Conservation (phyloP, 2,113 vertebrate genomes). For the Sylvilagus bachmani region DNA sequence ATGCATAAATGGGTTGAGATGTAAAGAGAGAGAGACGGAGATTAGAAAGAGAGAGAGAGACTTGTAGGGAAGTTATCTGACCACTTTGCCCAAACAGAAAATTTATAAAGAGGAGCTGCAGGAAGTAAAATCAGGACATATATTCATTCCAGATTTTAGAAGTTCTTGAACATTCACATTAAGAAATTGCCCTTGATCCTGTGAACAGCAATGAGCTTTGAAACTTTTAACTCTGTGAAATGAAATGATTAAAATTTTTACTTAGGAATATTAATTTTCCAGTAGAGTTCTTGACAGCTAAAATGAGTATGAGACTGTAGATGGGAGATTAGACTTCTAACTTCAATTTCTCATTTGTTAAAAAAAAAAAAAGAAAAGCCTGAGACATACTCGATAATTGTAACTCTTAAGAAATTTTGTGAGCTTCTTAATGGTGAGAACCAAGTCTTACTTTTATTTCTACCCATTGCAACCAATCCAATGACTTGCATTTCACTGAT, state of each 20-base stretch:
- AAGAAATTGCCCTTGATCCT: conserved; percentile 39
- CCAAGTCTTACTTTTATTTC: neutral
- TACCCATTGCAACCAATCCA: neutral
- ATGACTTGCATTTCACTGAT: neutral
- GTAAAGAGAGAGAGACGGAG: too few species aligned
- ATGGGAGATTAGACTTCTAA: neutral
- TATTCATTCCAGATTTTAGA: conserved; percentile 43
- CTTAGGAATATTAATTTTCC: conserved; percentile 16
- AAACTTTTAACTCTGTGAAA: neutral
- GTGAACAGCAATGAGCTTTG: conserved; percentile 1
- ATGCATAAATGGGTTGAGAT: neutral
- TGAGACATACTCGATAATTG: neutral
- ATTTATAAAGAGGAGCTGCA: neutral
- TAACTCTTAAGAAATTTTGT: neutral
- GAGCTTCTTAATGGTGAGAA: neutral
- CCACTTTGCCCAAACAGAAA: conserved; percentile 2
- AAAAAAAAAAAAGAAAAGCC: neutral
- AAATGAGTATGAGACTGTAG: conserved; percentile 33
- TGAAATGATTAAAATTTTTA: conserved; percentile 22
- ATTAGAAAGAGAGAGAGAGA: neutral
- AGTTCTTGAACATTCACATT: neutral
- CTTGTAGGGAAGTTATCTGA: neutral
- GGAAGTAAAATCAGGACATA: conserved; percentile 21
- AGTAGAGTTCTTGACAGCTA: neutral
- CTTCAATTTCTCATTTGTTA: neutral